These are phyloP conservation scores for Kryptolebias marmoratus DNA, from an alignment of 2,113 vertebrate species.

Conservation along the genomic window DNA sequence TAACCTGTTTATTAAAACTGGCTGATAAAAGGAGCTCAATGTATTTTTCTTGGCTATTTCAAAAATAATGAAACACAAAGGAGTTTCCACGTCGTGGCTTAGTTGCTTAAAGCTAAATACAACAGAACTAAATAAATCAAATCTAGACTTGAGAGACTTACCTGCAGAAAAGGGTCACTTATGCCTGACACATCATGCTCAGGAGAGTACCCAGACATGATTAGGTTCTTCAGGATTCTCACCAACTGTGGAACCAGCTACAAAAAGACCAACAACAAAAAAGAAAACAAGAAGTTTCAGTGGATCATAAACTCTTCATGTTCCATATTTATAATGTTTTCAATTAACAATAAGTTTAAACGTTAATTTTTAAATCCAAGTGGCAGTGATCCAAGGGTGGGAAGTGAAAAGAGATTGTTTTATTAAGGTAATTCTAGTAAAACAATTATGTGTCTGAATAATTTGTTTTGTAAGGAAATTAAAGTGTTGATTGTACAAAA, in stretches of 20 bases:
- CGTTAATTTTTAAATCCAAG: constrained; percentile 3
- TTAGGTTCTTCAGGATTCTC: constrained; percentile 99
- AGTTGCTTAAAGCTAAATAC: too few species aligned
- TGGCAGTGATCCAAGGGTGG: constrained; percentile 11
- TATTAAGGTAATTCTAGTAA: constrained; percentile 7
- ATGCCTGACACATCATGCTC: constrained; percentile 99
- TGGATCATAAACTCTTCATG: constrained; percentile 8
- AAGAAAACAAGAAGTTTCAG: constrained; percentile 40
- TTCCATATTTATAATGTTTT: not conserved
- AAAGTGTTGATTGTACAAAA: constrained; percentile 33
- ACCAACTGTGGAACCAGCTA: constrained; percentile 99
- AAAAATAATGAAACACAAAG: too few species aligned
- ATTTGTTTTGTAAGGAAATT: constrained; percentile 9
- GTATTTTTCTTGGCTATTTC: too few species aligned
- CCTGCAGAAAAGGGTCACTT: constrained; percentile 99
- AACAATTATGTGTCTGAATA: not conserved
- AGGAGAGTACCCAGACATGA: constrained; percentile 99
- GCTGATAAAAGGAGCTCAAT: too few species aligned
- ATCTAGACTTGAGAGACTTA: constrained; percentile 59
- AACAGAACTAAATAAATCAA: not conserved
- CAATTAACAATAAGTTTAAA: not conserved
- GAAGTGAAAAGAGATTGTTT: constrained; percentile 8
- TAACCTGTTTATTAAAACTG: too few species aligned
- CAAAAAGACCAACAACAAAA: constrained; percentile 70
- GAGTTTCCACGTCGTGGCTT: too few species aligned